A percentile compares a stretch with the other conserved stretches of the same genome.
These are phyloP conservation scores for Dendrolimus pini DNA, from an alignment of 2,888 invertebrate species.

Conservation along the genomic window DNA sequence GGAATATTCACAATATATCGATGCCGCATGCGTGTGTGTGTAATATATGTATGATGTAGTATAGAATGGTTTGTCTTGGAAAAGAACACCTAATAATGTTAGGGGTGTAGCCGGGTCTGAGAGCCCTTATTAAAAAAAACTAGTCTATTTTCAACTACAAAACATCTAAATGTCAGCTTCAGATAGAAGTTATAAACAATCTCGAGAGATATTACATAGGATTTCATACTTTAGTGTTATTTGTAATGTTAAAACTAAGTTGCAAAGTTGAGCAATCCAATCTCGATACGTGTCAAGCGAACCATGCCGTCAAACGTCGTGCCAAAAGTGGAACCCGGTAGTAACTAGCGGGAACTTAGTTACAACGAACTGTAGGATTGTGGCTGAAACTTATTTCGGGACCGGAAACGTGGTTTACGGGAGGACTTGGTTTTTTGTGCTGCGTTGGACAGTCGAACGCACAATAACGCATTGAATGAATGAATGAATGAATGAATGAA, in stretches of 20 bases:
- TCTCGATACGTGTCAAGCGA: slow-evolving; percentile 12
- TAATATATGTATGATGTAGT: no score
- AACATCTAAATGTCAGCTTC: no score
- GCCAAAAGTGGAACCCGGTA: slow-evolving; percentile 10
- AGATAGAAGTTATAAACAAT: neutral
- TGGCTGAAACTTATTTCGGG: neutral
- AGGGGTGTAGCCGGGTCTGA: no score
- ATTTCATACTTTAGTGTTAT: slow-evolving; percentile 6
- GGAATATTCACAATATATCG: no score
- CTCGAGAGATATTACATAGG: neutral
- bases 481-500: no score
- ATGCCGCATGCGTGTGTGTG: no score
- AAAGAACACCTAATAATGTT: no score
- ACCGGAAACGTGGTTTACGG: neutral
- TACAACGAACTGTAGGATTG: slow-evolving; percentile 16
- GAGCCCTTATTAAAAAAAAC: no score
- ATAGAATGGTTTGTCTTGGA: no score
- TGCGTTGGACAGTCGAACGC: no score
- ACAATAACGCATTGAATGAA: no score
- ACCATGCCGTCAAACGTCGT: slow-evolving; percentile 16
- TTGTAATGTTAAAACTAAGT: slow-evolving; percentile 5
- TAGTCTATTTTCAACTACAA: no score
- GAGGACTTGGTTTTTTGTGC: neutral
- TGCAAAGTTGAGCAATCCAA: slow-evolving; percentile 10
- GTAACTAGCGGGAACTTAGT: slow-evolving; percentile 15